phyloP scores from a whole-genome alignment of 1,140 invertebrate species.

The Brachionus calyciflorus region DNA sequence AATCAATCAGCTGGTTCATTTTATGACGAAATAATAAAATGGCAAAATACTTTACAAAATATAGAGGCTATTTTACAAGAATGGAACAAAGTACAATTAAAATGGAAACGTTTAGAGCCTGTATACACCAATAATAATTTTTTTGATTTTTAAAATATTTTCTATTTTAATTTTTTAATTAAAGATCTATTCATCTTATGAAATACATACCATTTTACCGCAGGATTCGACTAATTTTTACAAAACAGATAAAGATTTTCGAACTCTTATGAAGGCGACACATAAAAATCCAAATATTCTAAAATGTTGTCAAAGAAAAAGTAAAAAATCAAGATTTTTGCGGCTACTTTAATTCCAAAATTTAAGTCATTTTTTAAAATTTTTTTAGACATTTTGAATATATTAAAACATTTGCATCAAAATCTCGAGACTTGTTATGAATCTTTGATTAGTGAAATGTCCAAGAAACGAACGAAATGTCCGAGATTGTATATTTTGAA shows the following conservation, averaged over 20 bases:
- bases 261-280: conserved; percentile 58
- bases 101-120: conserved; percentile 59
- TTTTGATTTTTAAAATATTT: conserved; percentile 22
- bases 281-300: conserved; percentile 60
- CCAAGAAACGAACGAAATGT: conserved; percentile 36
- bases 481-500: conserved; percentile 23
- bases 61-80: conserved; percentile 58
- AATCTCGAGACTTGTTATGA: conserved; percentile 53
- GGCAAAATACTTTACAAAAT: conserved; percentile 59
- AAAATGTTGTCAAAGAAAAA: conserved; percentile 60
- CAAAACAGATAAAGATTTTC: conserved; percentile 56
- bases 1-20: conserved; percentile 59
- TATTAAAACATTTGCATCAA: conserved; percentile 57
- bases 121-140: conserved; percentile 49
- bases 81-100: conserved; percentile 60
- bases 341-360: too few relatives aligned
- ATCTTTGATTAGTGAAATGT: conserved; percentile 47
- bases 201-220: conserved; percentile 54
- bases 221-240: conserved; percentile 55
- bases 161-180: background rate
- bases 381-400: conserved; percentile 54
- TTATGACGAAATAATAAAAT: conserved; percentile 60
- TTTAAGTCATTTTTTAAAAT: background rate
- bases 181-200: conserved; percentile 55
- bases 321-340: conserved; percentile 51